Evolutionary conservation across 2,888 invertebrate species (phyloP), one percentile per base, ranked within the genome.

Genomic region (Seira ritae): DNA sequence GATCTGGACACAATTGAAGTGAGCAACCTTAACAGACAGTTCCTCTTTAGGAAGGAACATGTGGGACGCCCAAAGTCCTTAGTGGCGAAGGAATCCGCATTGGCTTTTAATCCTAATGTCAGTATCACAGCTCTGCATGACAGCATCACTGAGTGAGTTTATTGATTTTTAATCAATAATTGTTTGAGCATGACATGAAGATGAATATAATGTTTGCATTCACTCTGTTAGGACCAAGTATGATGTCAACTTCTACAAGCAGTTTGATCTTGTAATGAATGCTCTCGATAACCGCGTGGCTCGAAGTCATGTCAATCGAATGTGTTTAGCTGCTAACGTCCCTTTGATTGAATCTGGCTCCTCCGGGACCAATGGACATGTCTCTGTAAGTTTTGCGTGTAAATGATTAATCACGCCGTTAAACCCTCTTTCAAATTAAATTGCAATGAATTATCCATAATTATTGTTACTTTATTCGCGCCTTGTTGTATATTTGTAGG

Each of bases 1-100:
- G 99, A 99, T 93, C 93, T 99, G 90, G 99, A 99, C 91, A 99
- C 99, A 0, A 99, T 99, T 91, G 99, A 99, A 92, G 96, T 99
- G 80, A 98, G 98, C 92, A 99, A 99, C 91, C 92, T 99, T 87
- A 99, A 99, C 91, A 94, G 99, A 55, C 99, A 99, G 91, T 99
- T 99, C 91, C 92, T 99, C n/a, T 99, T 99, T 90, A 96, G 98
- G 90, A 97, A 97, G 90, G 96, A 98, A 90, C 99, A 99, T 93
- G 98, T 99, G 84, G 98, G 98, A 1, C 97, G 97, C 91, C 96
- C 99, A 0, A 99, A 99, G 92, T 96, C 98, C 0, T 92, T 95
- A 89, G 96, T 98, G 23, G 98, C 98, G 0, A 94, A 94, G 87
- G 96, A 97, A 91, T 97, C 96, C 89, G 97, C 97, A 1, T 91